Percentiles rank a stretch among this genome's conserved stretches.
phyloP scores from a whole-genome alignment of 2,888 invertebrate genomes.

The Drosophila paramelanica region DNA sequence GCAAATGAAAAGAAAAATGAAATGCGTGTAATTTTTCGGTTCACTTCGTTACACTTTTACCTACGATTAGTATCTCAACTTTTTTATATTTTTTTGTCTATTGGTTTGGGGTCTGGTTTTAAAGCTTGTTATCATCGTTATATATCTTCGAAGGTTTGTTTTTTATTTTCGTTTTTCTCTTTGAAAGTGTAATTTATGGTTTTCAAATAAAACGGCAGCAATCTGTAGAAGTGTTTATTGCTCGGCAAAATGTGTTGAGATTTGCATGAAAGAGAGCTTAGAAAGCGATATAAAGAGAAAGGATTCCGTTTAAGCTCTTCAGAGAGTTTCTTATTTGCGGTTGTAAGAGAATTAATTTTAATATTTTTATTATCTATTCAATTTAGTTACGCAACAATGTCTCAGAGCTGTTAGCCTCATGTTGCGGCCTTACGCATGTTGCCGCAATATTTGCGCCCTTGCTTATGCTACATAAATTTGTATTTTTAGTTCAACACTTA shows the following conservation, averaged over 20 bases:
- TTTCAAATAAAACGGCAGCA: background rate
- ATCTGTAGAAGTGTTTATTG: background rate
- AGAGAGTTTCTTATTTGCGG: no score
- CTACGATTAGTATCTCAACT: conserved; percentile 38
- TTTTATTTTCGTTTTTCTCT: conserved; percentile 5
- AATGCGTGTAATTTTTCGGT: conserved; percentile 64
- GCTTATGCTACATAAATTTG: conserved; percentile 7
- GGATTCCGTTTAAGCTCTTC: no score
- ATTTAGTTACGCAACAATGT: background rate
- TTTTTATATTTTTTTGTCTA: background rate
- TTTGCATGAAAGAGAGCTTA: background rate
- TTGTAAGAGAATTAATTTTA: no score
- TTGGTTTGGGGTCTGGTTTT: conserved; percentile 10
- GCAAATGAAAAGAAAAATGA: conserved; percentile 45
- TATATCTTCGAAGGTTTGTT: conserved; percentile 22
- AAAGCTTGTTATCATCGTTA: conserved; percentile 43
- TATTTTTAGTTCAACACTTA: conserved; percentile 85
- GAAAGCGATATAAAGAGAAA: background rate
- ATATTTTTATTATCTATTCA: background rate
- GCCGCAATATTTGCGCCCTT: conserved; percentile 28
- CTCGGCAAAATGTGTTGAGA: background rate
- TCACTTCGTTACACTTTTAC: conserved; percentile 69
- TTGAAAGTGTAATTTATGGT: conserved; percentile 22
- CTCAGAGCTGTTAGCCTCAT: background rate
- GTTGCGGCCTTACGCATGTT: conserved; percentile 33